phyloP scores from a whole-genome alignment of 2,113 vertebrate species.

The Lasiurus cinereus region DNA sequence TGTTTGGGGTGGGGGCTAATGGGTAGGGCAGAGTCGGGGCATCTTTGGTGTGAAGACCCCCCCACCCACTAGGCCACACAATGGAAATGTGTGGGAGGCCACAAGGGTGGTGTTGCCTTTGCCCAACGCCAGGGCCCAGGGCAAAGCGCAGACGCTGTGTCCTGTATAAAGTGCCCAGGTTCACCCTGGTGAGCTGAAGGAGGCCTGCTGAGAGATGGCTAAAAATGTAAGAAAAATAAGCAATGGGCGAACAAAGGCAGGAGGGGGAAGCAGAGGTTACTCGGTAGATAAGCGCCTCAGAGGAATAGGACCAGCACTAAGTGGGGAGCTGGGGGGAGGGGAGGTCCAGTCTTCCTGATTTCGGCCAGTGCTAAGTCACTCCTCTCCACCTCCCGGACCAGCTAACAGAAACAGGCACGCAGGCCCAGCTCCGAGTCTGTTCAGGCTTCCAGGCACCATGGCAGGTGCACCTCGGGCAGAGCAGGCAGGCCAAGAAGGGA shows the following conservation, averaged over 20 bases:
- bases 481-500: background rate
- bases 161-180: background rate
- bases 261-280: background rate
- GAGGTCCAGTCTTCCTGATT: background rate
- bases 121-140: background rate
- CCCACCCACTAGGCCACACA: background rate
- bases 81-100: background rate
- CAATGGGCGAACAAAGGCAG: constrained; percentile 21
- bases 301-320: background rate
- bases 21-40: constrained; percentile 54
- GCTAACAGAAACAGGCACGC: background rate
- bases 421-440: background rate
- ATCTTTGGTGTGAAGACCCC: constrained; percentile 81
- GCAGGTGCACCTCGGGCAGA: background rate
- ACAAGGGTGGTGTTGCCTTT: background rate
- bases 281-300: background rate
- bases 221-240: constrained; percentile 16
- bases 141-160: background rate
- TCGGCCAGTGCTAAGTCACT: background rate
- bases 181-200: background rate
- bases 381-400: background rate
- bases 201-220: constrained; percentile 56
- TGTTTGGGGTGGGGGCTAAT: background rate
- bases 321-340: accelerated
- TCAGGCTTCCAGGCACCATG: constrained; percentile 48